Percentiles rank a stretch among this genome's conserved stretches.
These are phyloP conservation scores for Camptogramma bilineatum DNA, from an alignment of 2,888 invertebrate genomes.

Conservation along the genomic window DNA sequence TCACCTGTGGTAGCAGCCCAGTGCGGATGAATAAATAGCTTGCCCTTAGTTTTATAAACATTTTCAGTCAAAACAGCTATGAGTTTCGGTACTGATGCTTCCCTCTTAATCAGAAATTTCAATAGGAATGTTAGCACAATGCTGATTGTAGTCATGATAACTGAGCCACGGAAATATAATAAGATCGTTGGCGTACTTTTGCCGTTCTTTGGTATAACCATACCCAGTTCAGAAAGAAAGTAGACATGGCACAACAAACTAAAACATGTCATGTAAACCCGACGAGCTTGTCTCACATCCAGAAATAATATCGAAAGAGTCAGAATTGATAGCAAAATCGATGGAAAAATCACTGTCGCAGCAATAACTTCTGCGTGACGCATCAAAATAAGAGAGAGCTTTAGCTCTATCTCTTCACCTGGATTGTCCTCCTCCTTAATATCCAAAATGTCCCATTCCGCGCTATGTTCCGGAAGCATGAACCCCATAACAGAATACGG, in stretches of 20 bases:
- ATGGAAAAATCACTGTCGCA: constrained; percentile 42
- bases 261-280: constrained; percentile 35
- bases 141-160: constrained; percentile 31
- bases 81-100: constrained; percentile 10
- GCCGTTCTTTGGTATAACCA: constrained; percentile 39
- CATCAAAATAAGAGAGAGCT: constrained; percentile 35
- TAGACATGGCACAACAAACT: constrained; percentile 45
- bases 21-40: constrained; percentile 25
- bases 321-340: constrained; percentile 37
- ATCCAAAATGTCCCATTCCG: constrained; percentile 50
- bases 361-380: constrained; percentile 38
- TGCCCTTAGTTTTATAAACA: constrained; percentile 22
- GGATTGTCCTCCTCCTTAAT: constrained; percentile 17
- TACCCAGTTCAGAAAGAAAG: constrained; percentile 34
- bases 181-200: constrained; percentile 40
- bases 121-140: constrained; percentile 29
- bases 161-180: constrained; percentile 42
- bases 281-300: constrained; percentile 30
- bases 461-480: constrained; percentile 41
- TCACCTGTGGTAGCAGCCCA: constrained; percentile 18
- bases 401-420: constrained; percentile 26
- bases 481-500: constrained; percentile 18
- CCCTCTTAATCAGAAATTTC: constrained; percentile 19
- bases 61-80: constrained; percentile 25
- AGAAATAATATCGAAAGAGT: constrained; percentile 38